phyloP scores from a whole-genome alignment of 1,140 invertebrate genomes.

The Hydropsyche tenuis region DNA sequence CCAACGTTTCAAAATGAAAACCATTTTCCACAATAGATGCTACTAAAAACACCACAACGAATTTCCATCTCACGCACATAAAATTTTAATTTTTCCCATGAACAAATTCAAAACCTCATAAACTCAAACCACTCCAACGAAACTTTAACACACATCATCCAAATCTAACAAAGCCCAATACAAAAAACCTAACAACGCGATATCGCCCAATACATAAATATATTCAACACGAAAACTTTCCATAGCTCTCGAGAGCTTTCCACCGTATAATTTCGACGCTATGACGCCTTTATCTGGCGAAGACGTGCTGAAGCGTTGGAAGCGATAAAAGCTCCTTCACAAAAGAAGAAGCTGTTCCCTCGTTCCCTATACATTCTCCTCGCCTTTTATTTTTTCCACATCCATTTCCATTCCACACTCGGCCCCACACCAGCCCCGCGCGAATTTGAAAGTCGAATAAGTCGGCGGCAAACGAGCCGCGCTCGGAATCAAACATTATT shows the following conservation, averaged over 20 bases:
- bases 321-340: conserved; percentile 39
- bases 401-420: neutral
- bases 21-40: no score
- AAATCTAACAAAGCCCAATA: no score
- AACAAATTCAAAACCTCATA: no score
- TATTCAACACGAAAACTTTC: neutral
- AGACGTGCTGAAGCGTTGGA: conserved; percentile 19
- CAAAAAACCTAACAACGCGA: neutral
- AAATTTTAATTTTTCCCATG: no score
- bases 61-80: no score
- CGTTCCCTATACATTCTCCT: neutral
- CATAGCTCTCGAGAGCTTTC: neutral
- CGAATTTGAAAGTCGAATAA: conserved; percentile 50
- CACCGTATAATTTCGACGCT: neutral
- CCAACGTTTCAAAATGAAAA: no score
- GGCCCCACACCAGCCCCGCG: neutral
- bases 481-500: conserved; percentile 48
- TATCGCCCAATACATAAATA: neutral
- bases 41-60: neutral
- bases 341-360: conserved; percentile 46
- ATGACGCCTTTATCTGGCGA: neutral
- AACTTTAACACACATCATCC: no score
- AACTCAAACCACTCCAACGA: no score
- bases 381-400: neutral
- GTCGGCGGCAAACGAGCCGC: conserved; percentile 42